phyloP scores from a whole-genome alignment of 2,113 vertebrate genomes.

The Anarhynchus alexandrinus region DNA sequence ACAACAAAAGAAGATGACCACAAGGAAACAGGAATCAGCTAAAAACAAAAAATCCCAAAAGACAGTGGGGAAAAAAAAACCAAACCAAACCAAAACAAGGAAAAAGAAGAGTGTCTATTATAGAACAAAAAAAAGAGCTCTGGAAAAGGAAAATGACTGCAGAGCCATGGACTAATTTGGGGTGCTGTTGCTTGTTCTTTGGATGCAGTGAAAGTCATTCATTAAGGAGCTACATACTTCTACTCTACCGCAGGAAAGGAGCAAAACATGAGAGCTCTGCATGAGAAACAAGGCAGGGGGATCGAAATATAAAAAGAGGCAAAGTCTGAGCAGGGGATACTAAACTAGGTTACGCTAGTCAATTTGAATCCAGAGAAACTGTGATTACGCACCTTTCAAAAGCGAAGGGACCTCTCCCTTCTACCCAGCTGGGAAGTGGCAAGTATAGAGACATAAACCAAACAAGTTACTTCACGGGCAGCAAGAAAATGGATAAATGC shows the following conservation, averaged over 20 bases:
- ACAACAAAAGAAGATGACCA: background rate
- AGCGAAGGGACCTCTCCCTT: background rate
- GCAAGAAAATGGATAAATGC: background rate
- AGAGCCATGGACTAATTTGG: background rate
- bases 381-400: background rate
- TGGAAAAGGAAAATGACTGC: background rate
- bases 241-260: background rate
- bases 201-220: background rate
- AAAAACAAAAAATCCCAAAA: background rate
- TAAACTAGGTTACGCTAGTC: background rate
- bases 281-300: background rate
- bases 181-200: background rate
- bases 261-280: background rate
- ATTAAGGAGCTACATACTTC: background rate
- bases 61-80: no score
- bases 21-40: background rate
- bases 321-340: background rate
- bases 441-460: background rate
- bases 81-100: no score
- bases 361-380: background rate
- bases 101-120: background rate
- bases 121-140: background rate
- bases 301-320: background rate
- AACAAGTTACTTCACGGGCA: background rate
- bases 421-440: background rate